Evolutionary conservation across 35 echinoderm and acorn worm genomes (phyloP).

Genomic region (Hemicentrotus pulcherrimus): DNA sequence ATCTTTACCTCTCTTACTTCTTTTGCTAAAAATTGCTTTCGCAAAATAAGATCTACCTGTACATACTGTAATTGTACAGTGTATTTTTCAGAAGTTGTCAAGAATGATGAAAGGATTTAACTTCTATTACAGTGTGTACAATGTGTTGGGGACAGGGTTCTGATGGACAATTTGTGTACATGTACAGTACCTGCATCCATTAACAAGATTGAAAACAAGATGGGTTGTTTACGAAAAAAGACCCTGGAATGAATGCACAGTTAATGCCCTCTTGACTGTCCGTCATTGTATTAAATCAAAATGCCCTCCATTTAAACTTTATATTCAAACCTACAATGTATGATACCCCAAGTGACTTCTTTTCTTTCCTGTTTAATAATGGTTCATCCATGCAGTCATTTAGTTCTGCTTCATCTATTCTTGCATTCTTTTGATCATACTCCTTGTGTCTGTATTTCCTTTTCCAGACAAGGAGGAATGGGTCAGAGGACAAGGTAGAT

Average conservation of each 20-base stretch:
- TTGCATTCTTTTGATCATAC: neutral
- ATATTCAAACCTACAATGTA: neutral
- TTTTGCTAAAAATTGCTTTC: no score
- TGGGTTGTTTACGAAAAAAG: neutral
- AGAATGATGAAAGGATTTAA: neutral
- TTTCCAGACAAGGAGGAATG: slow-evolving; percentile 44
- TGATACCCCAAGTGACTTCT: slow-evolving; percentile 16
- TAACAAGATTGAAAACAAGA: neutral
- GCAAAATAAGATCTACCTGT: no score
- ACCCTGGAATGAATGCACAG: neutral
- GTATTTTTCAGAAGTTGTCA: no score
- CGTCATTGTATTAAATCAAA: neutral
- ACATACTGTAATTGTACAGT: no score
- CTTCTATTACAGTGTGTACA: neutral
- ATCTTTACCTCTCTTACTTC: no score
- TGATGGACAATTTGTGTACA: neutral
- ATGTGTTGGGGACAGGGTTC: neutral
- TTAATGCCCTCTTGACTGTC: neutral
- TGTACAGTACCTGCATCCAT: neutral
- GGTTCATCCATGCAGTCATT: slow-evolving; percentile 3
- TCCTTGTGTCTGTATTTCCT: neutral
- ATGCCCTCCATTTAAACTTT: neutral
- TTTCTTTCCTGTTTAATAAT: neutral
- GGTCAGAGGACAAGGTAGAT: slow-evolving; percentile 22
- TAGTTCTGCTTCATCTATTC: slow-evolving; percentile 22